These are phyloP conservation scores for Yponomeuta malinellus DNA, from an alignment of 2,888 invertebrate species.

Conservation along the genomic window DNA sequence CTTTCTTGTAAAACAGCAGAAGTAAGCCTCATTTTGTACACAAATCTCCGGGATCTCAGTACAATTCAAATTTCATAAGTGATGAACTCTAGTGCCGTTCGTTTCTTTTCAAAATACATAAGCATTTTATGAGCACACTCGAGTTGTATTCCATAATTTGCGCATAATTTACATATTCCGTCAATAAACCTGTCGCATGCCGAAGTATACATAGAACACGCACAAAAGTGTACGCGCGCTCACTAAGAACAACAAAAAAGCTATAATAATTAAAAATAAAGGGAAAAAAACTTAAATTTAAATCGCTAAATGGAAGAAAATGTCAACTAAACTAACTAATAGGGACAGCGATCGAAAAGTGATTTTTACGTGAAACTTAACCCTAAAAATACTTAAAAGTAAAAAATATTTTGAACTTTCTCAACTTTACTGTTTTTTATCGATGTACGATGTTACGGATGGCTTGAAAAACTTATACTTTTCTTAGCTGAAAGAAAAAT, in stretches of 20 bases:
- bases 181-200: constrained; percentile 33
- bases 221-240: constrained; percentile 14
- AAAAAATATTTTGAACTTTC: constrained; percentile 47
- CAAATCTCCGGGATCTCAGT: constrained; percentile 51
- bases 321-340: constrained; percentile 58
- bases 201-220: constrained; percentile 24
- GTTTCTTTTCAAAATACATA: constrained; percentile 15
- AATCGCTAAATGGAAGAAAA: constrained; percentile 65
- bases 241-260: constrained; percentile 53
- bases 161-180: constrained; percentile 46
- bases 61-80: constrained; percentile 24
- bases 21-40: constrained; percentile 56
- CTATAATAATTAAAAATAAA: constrained; percentile 36
- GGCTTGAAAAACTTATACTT: neutral
- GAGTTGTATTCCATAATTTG: neutral
- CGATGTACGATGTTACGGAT: neutral
- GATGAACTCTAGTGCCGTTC: constrained; percentile 34
- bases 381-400: constrained; percentile 42
- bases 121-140: constrained; percentile 36
- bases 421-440: constrained; percentile 11
- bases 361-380: constrained; percentile 23
- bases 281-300: constrained; percentile 58
- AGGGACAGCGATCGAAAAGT: constrained; percentile 11
- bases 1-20: constrained; percentile 27
- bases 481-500: neutral